Evolutionary conservation across 64 coral and sea anemone species (phyloP).

Genomic region (Pocillopora verrucosa): DNA sequence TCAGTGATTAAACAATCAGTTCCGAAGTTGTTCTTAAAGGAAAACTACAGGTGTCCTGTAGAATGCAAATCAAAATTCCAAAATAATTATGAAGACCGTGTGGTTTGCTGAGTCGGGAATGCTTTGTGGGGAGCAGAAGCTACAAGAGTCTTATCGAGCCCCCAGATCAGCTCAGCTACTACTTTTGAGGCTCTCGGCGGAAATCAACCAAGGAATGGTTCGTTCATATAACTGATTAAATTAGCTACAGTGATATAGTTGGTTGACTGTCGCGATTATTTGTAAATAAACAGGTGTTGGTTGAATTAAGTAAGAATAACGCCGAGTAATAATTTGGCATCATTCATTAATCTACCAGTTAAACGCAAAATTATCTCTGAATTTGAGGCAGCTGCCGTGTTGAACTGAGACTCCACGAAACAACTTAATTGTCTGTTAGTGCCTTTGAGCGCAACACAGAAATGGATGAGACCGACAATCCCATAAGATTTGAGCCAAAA

Average conservation of each 20-base stretch:
- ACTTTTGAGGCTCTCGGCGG: background rate
- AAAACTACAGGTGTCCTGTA: background rate
- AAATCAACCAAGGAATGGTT: background rate
- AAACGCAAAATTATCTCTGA: background rate
- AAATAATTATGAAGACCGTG: background rate
- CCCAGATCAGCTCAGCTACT: no score
- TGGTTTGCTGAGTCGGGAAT: background rate
- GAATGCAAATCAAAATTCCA: background rate
- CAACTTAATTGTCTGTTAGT: background rate
- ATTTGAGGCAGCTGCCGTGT: background rate
- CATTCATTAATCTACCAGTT: background rate
- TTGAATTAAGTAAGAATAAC: background rate
- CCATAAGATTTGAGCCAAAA: constrained; percentile 77
- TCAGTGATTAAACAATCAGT: no score
- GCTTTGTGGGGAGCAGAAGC: background rate
- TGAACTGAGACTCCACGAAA: background rate
- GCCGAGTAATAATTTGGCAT: background rate
- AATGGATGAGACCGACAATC: constrained; percentile 10
- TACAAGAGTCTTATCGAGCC: background rate
- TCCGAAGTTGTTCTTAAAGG: no score
- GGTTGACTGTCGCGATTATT: background rate
- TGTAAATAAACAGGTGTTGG: constrained; percentile 1
- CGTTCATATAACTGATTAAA: background rate
- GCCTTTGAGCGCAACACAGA: background rate
- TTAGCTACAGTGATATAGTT: background rate